Base-by-base conservation (phyloP, 2,113 vertebrate genomes). In the Tor tambroides region DNA sequence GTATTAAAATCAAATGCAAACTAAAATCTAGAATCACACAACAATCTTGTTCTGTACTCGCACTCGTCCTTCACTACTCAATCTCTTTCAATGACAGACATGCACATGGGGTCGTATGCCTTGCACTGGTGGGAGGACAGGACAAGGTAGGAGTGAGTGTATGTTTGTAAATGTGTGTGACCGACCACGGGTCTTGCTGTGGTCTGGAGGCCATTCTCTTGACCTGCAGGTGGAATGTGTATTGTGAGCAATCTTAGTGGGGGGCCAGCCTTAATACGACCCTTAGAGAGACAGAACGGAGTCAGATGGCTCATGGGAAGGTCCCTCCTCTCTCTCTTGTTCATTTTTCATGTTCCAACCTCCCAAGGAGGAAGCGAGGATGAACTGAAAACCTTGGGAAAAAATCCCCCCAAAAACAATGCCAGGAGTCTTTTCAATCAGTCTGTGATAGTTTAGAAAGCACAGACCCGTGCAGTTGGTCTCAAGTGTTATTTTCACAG, bases 201-300 rank as follows among this genome's bases (percentile, higher is more conserved):
- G 67, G 63, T 81, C 82, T 46, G 83, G 85, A 88, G 69, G 69
- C 56, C 7, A 56, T 80, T 85, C 41, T 86, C 85, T 84, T 89
- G 88, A 89, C 80, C 88, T 80, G 85, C 26, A 65, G 78, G 74
- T 84, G 85, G 88, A 89, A 89, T 89, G 80, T 71, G 75, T 77
- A 67, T 11, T 83, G 72, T 43, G 69, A 65, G 65, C 74, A 80
- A 76, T 15, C 75, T 84, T 41, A 80, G 84, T 79, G 79, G 85
- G 85, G 80, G 87, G 46, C 5, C 65, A 23, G 63, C 3, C 7
- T 74, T 89, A 76, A 89, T 84, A 86, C 12, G 72, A 76, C 51
- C 80, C 83, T 63, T 69, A 80, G 43, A 51, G 14, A 74, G 54
- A 89, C 65, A 43, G 74, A 75, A n/a, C 21, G 78, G 63, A 78